Conservation (phyloP, 2,888 invertebrate genomes). For the Cremastobaeus sp. region DNA sequence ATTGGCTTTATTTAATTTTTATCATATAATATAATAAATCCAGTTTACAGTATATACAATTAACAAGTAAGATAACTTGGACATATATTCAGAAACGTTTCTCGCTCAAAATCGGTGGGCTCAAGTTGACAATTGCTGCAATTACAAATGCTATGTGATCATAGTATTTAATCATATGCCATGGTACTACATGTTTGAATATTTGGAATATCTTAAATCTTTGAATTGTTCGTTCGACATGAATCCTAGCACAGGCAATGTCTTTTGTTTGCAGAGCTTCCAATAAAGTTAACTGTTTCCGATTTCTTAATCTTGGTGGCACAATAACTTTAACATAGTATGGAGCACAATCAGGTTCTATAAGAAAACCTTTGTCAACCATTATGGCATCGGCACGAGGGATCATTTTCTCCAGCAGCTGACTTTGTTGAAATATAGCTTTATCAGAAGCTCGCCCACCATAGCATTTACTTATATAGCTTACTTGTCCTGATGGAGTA, state of each 20-base stretch:
- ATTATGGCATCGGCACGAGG: background rate
- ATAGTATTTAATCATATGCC: too few species aligned
- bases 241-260: conserved; percentile 39
- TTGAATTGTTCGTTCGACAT: conserved; percentile 42
- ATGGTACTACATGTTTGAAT: conserved; percentile 25
- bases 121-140: too few species aligned
- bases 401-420: background rate
- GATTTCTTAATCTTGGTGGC: conserved; percentile 27
- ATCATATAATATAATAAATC: too few species aligned
- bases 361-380: background rate
- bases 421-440: background rate
- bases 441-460: background rate
- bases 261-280: conserved; percentile 12
- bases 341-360: conserved; percentile 19
- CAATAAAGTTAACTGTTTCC: background rate
- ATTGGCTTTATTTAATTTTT: too few species aligned
- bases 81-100: too few species aligned
- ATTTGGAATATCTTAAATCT: conserved; percentile 46
- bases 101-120: too few species aligned
- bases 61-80: too few species aligned
- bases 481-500: background rate
- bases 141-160: too few species aligned
- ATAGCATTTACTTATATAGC: background rate
- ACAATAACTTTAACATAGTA: conserved; percentile 26
- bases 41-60: too few species aligned